Evolutionary conservation across 2,797 vertebrate genomes (phyloP).

Genomic region (Takifugu rubripes): DNA sequence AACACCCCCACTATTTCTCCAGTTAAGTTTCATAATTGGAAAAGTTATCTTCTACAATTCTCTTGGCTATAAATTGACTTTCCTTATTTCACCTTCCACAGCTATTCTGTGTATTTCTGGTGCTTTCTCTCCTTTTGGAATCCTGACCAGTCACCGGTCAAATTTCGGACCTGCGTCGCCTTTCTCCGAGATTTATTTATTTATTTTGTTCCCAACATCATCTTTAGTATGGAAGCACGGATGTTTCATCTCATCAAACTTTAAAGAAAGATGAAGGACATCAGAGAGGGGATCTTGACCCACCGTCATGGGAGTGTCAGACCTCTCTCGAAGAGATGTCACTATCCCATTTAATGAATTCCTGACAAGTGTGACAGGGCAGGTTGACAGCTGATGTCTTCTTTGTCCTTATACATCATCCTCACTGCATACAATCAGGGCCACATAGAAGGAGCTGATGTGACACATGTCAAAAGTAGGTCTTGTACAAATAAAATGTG

Average conservation of each 20-base stretch:
- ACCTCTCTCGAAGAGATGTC: slow-evolving; percentile 36
- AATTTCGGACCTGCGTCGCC: not conserved
- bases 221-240: slow-evolving; percentile 21
- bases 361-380: slow-evolving; percentile 51
- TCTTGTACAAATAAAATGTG: no score
- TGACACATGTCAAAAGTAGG: no score
- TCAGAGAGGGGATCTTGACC: slow-evolving; percentile 29
- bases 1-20: no score
- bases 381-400: slow-evolving; percentile 57
- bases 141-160: no score
- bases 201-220: not conserved
- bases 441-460: no score
- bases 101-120: no score
- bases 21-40: no score
- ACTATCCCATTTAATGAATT: slow-evolving; percentile 60
- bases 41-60: no score
- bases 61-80: no score
- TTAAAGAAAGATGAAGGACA: slow-evolving; percentile 38
- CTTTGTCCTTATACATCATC: slow-evolving; percentile 29
- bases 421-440: slow-evolving; percentile 19
- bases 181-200: not conserved
- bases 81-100: no score
- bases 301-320: slow-evolving; percentile 46
- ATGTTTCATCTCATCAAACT: slow-evolving; percentile 40
- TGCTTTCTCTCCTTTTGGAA: no score